These are phyloP conservation scores for Octodon degus DNA, from an alignment of 2,113 vertebrate genomes.

Conservation along the genomic window DNA sequence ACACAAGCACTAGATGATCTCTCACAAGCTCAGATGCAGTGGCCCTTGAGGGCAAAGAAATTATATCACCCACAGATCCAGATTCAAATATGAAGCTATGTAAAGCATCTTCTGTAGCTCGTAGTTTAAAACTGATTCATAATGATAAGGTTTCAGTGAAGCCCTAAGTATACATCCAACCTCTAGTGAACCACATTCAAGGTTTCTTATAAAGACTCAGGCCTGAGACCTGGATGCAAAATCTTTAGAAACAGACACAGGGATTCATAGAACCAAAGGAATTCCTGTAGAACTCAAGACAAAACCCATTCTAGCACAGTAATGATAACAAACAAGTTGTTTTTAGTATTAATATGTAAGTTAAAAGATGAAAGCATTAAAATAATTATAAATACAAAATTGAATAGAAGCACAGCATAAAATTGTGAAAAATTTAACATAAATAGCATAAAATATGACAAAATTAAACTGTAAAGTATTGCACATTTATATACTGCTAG, in stretches of 20 bases:
- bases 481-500: no score
- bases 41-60: neutral
- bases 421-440: no score
- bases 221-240: neutral
- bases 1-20: neutral
- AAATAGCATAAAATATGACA: no score
- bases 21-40: neutral
- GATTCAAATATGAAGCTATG: neutral
- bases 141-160: neutral
- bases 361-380: no score
- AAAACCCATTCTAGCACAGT: no score
- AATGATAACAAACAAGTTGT: no score
- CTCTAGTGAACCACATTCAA: neutral
- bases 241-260: neutral
- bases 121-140: no score
- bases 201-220: neutral
- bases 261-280: neutral
- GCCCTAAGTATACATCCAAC: neutral
- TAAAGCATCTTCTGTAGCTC: neutral
- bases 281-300: no score
- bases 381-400: no score
- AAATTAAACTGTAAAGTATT: no score
- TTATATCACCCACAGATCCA: neutral
- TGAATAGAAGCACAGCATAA: no score
- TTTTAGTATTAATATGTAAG: no score